Evolutionary conservation across 2,797 vertebrate genomes (phyloP).

Genomic region (Bradypodion ventrale): DNA sequence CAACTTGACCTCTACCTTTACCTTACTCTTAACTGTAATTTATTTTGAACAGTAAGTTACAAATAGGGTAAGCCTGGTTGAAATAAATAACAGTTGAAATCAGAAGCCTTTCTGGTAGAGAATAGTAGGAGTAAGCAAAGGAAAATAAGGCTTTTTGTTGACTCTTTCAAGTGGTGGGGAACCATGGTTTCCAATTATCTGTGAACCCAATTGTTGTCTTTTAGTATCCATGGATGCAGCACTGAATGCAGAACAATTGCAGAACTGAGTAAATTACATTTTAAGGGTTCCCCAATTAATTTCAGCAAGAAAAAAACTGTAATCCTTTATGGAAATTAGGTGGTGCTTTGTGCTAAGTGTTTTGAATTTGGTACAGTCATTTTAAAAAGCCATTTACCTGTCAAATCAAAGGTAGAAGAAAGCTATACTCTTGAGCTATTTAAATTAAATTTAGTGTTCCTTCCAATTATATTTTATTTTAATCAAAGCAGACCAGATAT

Average conservation of each 20-base stretch:
- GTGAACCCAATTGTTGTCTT: neutral
- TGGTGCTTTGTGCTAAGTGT: neutral
- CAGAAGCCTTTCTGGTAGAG: neutral
- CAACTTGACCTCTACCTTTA: too few species aligned
- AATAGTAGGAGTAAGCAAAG: neutral
- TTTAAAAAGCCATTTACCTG: neutral
- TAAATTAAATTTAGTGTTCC: neutral
- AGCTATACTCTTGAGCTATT: neutral
- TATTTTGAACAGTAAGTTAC: too few species aligned
- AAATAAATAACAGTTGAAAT: neutral
- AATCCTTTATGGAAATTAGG: neutral
- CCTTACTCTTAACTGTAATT: too few species aligned
- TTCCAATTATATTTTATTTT: neutral
- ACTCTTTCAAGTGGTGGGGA: neutral
- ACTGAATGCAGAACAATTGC: neutral
- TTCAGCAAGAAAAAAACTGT: neutral
- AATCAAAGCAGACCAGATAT: neutral
- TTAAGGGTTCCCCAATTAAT: neutral
- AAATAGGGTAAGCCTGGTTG: too few species aligned
- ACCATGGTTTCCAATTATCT: neutral
- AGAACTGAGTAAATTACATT: neutral
- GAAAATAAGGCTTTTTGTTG: neutral
- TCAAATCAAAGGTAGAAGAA: neutral
- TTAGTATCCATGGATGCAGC: neutral
- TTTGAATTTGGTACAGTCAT: constrained; percentile 4